Conservation (phyloP, 2,113 vertebrate species). For the Bufo bufo region DNA sequence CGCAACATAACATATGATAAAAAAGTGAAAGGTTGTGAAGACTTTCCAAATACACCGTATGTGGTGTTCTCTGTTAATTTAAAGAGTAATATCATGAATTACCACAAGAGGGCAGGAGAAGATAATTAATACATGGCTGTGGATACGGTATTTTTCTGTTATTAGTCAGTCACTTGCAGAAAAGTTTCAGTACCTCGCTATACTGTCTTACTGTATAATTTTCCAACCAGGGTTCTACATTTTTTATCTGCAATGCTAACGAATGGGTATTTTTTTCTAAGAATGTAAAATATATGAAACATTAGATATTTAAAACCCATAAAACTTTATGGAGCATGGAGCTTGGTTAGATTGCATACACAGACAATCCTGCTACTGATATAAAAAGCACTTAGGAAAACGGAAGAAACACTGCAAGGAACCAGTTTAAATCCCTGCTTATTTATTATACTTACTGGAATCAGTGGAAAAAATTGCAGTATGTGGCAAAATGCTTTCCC, state of each 20-base stretch:
- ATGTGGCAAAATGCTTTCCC: no score
- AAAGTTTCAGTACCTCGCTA: background rate
- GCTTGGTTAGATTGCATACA: no score
- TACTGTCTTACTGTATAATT: background rate
- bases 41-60: background rate
- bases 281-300: background rate
- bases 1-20: no score
- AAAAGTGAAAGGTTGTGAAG: background rate
- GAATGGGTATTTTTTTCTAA: no score
- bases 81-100: slow-evolving; percentile 1
- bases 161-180: background rate
- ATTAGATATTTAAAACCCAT: background rate
- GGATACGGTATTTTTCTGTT: background rate
- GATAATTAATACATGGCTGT: background rate
- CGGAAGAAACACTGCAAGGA: no score
- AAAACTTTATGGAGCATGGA: background rate
- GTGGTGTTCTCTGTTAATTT: background rate
- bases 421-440: no score
- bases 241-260: no score
- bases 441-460: no score
- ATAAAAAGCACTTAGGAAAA: no score
- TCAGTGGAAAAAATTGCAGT: no score
- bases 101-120: slow-evolving; percentile 34
- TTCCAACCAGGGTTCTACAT: no score
- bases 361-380: no score